Evolutionary conservation across 2,888 invertebrate genomes (phyloP).

Genomic region (Iphiclides podalirius): DNA sequence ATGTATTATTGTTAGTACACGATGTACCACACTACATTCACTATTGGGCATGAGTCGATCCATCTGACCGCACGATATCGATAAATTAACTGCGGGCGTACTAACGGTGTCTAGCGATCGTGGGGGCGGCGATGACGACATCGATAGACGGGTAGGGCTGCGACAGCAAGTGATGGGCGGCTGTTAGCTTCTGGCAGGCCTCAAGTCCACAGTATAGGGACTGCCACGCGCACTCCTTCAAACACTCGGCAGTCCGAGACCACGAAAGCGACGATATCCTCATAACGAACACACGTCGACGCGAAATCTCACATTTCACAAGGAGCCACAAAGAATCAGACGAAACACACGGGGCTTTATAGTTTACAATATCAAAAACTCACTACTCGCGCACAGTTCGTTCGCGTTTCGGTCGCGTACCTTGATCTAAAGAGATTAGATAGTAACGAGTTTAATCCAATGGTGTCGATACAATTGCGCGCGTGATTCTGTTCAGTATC

Average conservation of each 20-base stretch:
- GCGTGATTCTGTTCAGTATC: slow-evolving; percentile 63
- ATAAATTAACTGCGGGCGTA: slow-evolving; percentile 31
- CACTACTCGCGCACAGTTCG: slow-evolving; percentile 31
- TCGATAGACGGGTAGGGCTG: slow-evolving; percentile 62
- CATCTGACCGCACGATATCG: too few species aligned
- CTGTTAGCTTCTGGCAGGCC: slow-evolving; percentile 52
- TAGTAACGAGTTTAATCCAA: slow-evolving; percentile 45
- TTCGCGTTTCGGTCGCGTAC: slow-evolving; percentile 43
- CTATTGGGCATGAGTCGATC: too few species aligned
- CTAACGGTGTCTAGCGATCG: slow-evolving; percentile 54
- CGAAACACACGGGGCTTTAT: slow-evolving; percentile 4
- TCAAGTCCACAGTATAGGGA: slow-evolving; percentile 54
- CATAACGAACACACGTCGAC: slow-evolving; percentile 36
- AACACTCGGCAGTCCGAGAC: slow-evolving; percentile 51
- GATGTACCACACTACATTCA: too few species aligned
- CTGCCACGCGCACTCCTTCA: slow-evolving; percentile 57
- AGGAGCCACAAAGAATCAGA: not conserved
- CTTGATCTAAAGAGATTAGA: slow-evolving; percentile 42
- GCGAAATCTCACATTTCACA: slow-evolving; percentile 24
- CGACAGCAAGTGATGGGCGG: slow-evolving; percentile 49
- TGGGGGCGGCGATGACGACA: slow-evolving; percentile 60
- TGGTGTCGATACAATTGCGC: slow-evolving; percentile 49
- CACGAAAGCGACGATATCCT: slow-evolving; percentile 48
- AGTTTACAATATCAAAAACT: slow-evolving; percentile 18
- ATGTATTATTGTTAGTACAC: too few species aligned